A percentile compares a stretch with the other conserved stretches of the same genome.
Evolutionary conservation across 2,797 vertebrate species (phyloP).

Genomic region (Neomorphus geoffroyi): DNA sequence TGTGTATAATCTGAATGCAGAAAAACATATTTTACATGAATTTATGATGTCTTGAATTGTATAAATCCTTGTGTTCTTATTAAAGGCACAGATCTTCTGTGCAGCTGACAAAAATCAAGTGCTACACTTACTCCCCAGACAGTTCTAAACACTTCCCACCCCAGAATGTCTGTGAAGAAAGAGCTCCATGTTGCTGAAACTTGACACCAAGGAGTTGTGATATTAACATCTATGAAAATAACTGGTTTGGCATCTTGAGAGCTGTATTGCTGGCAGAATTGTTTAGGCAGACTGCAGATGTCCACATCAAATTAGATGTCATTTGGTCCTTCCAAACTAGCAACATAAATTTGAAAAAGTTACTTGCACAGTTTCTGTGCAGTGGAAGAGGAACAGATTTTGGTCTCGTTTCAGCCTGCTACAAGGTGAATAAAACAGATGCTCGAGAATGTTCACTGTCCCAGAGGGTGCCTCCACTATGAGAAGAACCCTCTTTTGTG

Average conservation of each 20-base stretch:
- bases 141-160: slow-evolving; percentile 29
- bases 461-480: not conserved
- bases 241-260: slow-evolving; percentile 39
- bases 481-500: not conserved
- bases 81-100: slow-evolving; percentile 45
- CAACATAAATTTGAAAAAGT: not conserved
- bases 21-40: slow-evolving; percentile 35
- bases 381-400: not conserved
- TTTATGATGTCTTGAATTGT: not conserved
- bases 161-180: slow-evolving; percentile 75
- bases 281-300: not conserved
- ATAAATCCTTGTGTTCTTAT: slow-evolving; percentile 33
- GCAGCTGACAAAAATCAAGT: slow-evolving; percentile 55
- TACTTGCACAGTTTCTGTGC: not conserved
- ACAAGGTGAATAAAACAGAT: not conserved
- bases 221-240: slow-evolving; percentile 71
- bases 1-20: not conserved
- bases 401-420: not conserved
- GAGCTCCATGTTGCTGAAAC: slow-evolving; percentile 68
- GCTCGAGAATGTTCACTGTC: not conserved
- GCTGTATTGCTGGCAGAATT: not conserved
- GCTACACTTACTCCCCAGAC: slow-evolving; percentile 36
- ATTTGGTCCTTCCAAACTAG: not conserved
- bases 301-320: not conserved
- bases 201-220: slow-evolving; percentile 42